Evolutionary conservation across 2,797 vertebrate genomes (phyloP), one percentile per base, ranked within the genome.

Genomic region (Anguilla pacifica): DNA sequence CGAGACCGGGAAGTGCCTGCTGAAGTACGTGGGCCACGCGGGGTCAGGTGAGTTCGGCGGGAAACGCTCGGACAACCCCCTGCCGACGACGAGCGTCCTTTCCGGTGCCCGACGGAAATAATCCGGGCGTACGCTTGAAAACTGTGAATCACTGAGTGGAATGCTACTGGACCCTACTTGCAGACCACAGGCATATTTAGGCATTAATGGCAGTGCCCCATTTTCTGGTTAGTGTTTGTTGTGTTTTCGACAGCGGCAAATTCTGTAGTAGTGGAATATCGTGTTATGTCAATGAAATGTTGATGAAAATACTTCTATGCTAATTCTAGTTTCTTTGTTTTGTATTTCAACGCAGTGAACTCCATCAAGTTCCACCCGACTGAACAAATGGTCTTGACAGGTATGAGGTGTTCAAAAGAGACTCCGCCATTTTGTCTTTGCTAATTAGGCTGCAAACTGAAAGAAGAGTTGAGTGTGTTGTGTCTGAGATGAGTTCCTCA

Each of bases 311-410:
- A 13, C 46, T 46, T 46, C 9, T 46, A 25, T 13, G 72, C 31
- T 39, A 35, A 25, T 3, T 25, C 28, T 59, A 49, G 11, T 74
- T 57, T 77, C 19, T 87, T 55, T 55, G 25, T 67, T 67, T 35
- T 57, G 35, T 84, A 6, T 83, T 81, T 72, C n/a, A n/a, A 22
- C 94, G 28, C 96, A 99, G 98, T 99, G 87, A 99, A 99, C 96
- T 99, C 98, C 89, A 97, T 99, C 95, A 99, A 99, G 93, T 99
- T 99, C 93, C 98, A 99, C 94, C 98, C 98, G 67, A 96, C 98
- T 6, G 98, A 99, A 92, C 98, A 99, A 96, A 97, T 99, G 95
- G 97, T 97, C 89, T 97, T 99, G 90, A 99, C 98, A 95, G 98
- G 98, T 99, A 95, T 6, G 89, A 6, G n/a, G 5, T n/a, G 31